Evolutionary conservation across 35 echinoderm and acorn worm genomes (phyloP).

Genomic region (Patiria miniata): DNA sequence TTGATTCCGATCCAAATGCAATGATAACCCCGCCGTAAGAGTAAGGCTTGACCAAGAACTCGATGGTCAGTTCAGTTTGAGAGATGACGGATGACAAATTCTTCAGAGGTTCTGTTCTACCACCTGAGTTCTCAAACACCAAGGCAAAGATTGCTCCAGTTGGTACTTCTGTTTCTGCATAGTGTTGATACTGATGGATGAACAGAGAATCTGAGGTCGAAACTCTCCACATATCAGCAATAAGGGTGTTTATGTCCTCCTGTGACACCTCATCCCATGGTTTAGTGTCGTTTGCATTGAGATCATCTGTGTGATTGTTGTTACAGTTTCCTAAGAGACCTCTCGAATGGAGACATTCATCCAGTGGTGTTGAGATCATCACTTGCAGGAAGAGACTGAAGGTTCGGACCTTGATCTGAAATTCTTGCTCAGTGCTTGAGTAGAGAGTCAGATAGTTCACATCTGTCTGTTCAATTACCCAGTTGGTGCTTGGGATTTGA

Average conservation of each 20-base stretch:
- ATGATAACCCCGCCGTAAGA: constrained; percentile 62
- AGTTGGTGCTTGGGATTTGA: constrained; percentile 23
- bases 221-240: constrained; percentile 67
- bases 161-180: constrained; percentile 37
- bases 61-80: constrained; percentile 53
- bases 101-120: constrained; percentile 47
- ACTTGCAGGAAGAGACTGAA: constrained; percentile 58
- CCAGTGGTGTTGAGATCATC: constrained; percentile 31
- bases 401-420: constrained; percentile 47
- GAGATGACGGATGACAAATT: background rate
- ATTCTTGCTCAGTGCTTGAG: background rate
- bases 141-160: constrained; percentile 68
- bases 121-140: constrained; percentile 56
- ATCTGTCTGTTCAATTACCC: constrained; percentile 44
- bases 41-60: constrained; percentile 57
- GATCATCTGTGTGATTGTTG: constrained; percentile 43
- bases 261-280: constrained; percentile 50
- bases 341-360: constrained; percentile 27
- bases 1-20: constrained; percentile 58
- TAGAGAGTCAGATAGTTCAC: constrained; percentile 24
- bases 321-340: constrained; percentile 90
- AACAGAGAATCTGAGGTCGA: constrained; percentile 63
- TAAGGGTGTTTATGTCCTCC: constrained; percentile 32
- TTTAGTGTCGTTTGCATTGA: constrained; percentile 10
- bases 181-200: constrained; percentile 42